These are phyloP conservation scores for Falco columbarius DNA, from an alignment of 2,797 vertebrate genomes.

Conservation along the genomic window DNA sequence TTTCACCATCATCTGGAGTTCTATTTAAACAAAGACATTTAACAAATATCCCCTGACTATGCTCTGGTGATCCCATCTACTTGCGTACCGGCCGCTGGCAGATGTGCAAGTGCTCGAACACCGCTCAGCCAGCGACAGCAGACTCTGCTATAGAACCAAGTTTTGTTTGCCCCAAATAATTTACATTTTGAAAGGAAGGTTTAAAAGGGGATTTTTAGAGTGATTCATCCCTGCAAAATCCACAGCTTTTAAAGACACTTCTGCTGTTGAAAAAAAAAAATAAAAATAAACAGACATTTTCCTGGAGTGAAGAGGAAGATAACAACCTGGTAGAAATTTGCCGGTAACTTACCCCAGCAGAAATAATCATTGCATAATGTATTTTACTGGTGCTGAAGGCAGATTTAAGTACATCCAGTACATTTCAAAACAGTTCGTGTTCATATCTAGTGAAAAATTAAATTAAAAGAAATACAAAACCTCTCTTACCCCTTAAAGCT, in stretches of 20 bases:
- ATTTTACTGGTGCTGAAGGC: neutral
- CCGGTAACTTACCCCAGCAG: neutral
- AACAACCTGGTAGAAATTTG: neutral
- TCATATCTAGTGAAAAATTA: neutral
- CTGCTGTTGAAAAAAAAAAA: neutral
- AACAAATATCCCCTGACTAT: neutral
- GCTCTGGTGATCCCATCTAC: neutral
- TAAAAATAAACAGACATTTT: neutral
- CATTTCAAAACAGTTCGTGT: neutral
- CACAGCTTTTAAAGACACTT: neutral
- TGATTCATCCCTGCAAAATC: neutral
- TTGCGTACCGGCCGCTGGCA: neutral
- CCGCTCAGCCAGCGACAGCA: neutral
- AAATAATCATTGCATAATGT: neutral
- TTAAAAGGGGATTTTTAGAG: neutral
- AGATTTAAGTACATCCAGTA: neutral
- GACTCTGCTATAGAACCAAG: neutral
- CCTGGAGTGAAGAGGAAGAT: neutral
- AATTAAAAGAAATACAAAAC: neutral
- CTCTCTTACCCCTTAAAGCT: constrained; percentile 85
- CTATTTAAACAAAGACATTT: neutral
- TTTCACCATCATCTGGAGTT: neutral
- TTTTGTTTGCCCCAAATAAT: neutral
- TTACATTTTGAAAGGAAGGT: neutral
- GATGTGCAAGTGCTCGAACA: neutral